Evolutionary conservation across 2,797 vertebrate species (phyloP), one percentile per base, ranked within the genome.

Genomic region (Zalophus californianus): DNA sequence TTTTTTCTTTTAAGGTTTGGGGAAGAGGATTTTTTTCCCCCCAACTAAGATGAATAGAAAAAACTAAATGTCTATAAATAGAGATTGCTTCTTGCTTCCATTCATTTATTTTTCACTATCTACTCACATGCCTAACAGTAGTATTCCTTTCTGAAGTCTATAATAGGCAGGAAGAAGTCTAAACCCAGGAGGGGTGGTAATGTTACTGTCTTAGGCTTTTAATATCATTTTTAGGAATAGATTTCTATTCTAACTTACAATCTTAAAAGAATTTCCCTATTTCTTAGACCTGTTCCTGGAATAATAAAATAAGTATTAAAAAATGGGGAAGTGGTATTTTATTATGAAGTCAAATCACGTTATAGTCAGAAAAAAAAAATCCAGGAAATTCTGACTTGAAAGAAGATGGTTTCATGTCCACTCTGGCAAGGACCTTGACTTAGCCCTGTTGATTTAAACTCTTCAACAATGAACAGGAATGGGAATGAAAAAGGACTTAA

Each of bases 191-290:
- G 35, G 48, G 9, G 4, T 88, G 3, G 15, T 86, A 6, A 60
- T 84, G 41, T 20, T 86, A 83, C 27, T 83, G 5, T 84, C 50
- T 72, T 48, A 38, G 62, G 29, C 35, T 35, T 94, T 94, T 86
- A 75, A 50, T 88, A 66, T 90, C 72, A 60, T 86, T 92, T 90
- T 92, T 96, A 89, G 62, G 56, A 77, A 70, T 52, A 25, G 2
- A 86, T 86, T 79, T 91, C 89, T 97, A 95, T 96, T 95, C 32
- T 96, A 38, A 80, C 1, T 86, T 38, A 18, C 32, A 68, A 32
- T 90, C 44, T 82, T 92, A 82, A 88, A 35, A 86, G 10, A 70
- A 52, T 88, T 83, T 73, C 93, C 75, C 50, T 35, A 73, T 90
- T 86, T 75, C 68, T 20, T 91, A 66, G 20, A 95, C 77, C 70